Percentiles rank a stretch among this genome's conserved stretches.
Evolutionary conservation across 2,888 invertebrate genomes (phyloP).

Genomic region (Eudemis profundana): DNA sequence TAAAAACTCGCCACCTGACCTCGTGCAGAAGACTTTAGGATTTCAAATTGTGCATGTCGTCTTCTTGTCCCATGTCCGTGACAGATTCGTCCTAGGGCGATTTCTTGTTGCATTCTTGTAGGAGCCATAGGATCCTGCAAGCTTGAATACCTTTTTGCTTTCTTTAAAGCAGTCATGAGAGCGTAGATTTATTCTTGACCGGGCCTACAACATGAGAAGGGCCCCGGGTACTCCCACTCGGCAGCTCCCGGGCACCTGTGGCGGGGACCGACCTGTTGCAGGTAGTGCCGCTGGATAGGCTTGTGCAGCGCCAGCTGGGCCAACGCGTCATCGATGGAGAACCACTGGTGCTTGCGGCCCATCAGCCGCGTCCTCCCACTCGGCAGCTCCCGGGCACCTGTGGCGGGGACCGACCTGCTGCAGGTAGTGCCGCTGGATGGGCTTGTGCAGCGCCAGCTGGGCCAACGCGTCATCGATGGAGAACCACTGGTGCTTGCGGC

Average conservation of each 20-base stretch:
- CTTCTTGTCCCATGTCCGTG: too few relatives aligned
- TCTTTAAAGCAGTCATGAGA: too few relatives aligned
- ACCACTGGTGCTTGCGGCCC: constrained; percentile 59
- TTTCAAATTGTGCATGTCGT: too few relatives aligned
- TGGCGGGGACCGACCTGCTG: constrained; percentile 90
- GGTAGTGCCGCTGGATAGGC: constrained; percentile 95
- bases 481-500: constrained; percentile 97
- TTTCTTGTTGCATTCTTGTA: too few relatives aligned
- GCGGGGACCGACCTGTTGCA: constrained; percentile 90
- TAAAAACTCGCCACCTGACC: too few relatives aligned
- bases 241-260: constrained; percentile 70
- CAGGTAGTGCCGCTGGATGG: constrained; percentile 95
- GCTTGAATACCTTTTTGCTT: too few relatives aligned
- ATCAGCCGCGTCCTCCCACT: constrained; percentile 59
- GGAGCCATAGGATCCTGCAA: too few relatives aligned
- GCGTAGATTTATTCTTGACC: too few relatives aligned
- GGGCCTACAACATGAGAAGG: too few relatives aligned
- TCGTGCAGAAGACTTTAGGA: too few relatives aligned
- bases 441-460: constrained; percentile 95
- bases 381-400: constrained; percentile 77
- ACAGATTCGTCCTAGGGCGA: too few relatives aligned
- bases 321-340: constrained; percentile 94
- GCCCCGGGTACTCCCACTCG: constrained; percentile 58
- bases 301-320: constrained; percentile 95
- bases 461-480: constrained; percentile 94